Evolutionary conservation across 2,113 vertebrate genomes (phyloP).

Genomic region (Austrofundulus limnaeus): DNA sequence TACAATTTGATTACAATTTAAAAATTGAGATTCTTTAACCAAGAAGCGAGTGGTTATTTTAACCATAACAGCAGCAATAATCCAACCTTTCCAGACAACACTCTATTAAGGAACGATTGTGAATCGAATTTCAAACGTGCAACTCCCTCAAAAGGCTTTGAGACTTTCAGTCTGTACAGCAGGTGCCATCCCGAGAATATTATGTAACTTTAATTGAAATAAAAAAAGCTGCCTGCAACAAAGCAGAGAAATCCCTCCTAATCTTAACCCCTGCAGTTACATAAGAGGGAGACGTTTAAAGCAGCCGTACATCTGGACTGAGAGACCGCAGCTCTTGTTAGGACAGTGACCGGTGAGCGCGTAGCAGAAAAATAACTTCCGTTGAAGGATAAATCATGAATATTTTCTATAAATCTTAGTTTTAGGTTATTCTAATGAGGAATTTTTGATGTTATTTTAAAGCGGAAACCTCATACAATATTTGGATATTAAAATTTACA

Average conservation of each 20-base stretch:
- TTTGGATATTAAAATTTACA: no score
- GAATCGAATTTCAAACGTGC: not conserved
- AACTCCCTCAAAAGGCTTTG: not conserved
- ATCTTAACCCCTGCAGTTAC: constrained; percentile 9
- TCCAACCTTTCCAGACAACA: not conserved
- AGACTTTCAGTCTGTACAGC: not conserved
- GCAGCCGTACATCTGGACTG: constrained; percentile 25
- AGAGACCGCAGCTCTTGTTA: not conserved
- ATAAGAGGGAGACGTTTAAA: constrained; percentile 22
- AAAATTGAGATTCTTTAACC: not conserved
- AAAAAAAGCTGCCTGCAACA: constrained; percentile 12
- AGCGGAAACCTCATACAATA: no score
- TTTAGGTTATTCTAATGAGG: no score
- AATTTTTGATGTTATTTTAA: no score
- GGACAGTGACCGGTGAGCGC: constrained; percentile 25
- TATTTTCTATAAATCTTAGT: no score
- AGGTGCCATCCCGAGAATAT: constrained; percentile 13
- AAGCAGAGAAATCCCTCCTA: constrained; percentile 30
- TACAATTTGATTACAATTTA: no score
- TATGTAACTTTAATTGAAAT: constrained; percentile 24
- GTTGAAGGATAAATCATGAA: no score
- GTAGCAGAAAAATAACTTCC: not conserved
- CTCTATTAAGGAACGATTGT: not conserved
- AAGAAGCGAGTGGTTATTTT: no score
- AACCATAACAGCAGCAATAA: not conserved